These are phyloP conservation scores for Copsychus sechellarum DNA, from an alignment of 2,113 vertebrate genomes.

Conservation along the genomic window DNA sequence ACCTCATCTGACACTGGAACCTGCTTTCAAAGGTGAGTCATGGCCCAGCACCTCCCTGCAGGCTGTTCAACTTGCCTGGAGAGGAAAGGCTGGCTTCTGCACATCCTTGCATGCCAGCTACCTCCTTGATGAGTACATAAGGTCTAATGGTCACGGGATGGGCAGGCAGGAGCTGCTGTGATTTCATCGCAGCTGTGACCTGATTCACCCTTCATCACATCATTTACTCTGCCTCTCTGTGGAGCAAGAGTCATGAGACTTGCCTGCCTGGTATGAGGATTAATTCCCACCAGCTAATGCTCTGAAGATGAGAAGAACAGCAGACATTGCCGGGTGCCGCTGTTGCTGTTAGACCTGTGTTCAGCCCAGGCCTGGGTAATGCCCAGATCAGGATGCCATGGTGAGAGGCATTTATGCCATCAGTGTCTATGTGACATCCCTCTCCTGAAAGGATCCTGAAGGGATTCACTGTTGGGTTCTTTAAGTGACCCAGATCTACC, in stretches of 20 bases:
- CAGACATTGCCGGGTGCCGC: fast-evolving
- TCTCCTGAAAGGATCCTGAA: background rate
- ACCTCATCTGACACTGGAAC: background rate
- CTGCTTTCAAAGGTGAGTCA: background rate
- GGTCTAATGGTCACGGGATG: background rate
- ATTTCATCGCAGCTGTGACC: background rate
- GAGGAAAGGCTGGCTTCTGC: background rate
- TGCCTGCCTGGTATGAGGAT: background rate
- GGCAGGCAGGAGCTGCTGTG: slow-evolving; percentile 15
- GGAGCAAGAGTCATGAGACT: background rate
- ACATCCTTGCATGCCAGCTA: background rate
- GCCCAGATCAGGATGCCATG: background rate
- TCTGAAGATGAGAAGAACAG: background rate
- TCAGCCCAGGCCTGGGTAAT: background rate
- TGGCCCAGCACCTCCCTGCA: background rate
- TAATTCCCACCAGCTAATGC: background rate
- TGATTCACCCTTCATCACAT: slow-evolving; percentile 12
- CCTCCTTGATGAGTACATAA: slow-evolving; percentile 7
- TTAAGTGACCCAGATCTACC: background rate
- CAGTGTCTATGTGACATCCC: background rate
- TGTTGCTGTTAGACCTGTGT: background rate
- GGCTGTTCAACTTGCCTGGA: background rate
- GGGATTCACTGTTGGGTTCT: background rate
- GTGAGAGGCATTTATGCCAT: background rate
- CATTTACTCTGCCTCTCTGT: background rate